A percentile compares a stretch with the other conserved stretches of the same genome.
Evolutionary conservation across 2,113 vertebrate genomes (phyloP).

Genomic region (Antechinus flavipes): DNA sequence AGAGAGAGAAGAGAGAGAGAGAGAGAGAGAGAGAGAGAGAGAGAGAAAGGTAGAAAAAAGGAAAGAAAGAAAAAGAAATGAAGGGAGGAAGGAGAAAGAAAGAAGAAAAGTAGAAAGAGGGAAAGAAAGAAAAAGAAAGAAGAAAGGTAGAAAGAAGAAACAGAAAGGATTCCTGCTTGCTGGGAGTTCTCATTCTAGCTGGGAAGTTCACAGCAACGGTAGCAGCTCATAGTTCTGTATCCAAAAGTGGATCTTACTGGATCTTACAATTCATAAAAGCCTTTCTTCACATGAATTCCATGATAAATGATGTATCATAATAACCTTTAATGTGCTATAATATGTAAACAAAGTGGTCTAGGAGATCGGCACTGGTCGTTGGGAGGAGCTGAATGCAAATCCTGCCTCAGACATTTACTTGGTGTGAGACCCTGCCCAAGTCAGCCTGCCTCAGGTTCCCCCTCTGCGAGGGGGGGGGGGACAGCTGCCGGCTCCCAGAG

Average conservation of each 20-base stretch:
- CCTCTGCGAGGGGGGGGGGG: neutral
- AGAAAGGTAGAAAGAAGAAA: no score
- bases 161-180: neutral
- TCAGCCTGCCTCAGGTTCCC: neutral
- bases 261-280: neutral
- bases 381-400: neutral
- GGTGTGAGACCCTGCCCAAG: no score
- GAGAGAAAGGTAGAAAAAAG: no score
- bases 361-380: no score
- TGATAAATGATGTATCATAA: neutral
- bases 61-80: no score
- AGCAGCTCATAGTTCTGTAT: neutral
- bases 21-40: no score
- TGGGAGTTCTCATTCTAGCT: neutral
- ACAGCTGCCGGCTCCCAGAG: no score
- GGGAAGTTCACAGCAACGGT: neutral
- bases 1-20: rapidly evolving
- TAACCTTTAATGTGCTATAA: neutral
- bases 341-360: neutral
- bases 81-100: no score
- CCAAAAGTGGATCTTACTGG: neutral
- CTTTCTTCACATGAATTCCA: neutral
- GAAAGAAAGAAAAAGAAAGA: no score
- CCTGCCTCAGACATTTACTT: neutral
- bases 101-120: no score